Evolutionary conservation across 2,888 invertebrate species (phyloP).

Genomic region (Zhuqinia jingwanae): DNA sequence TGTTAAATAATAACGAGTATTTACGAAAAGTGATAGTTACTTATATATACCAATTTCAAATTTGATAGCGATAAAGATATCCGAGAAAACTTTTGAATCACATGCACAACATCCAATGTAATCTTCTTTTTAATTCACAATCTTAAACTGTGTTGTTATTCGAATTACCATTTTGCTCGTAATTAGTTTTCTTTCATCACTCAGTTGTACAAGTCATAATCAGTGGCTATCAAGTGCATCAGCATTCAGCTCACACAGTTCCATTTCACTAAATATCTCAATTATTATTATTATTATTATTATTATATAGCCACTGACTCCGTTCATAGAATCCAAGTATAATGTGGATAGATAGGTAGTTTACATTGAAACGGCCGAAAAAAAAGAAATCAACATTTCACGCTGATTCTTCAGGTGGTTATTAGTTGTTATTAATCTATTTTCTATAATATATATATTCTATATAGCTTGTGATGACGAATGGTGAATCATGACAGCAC

Average conservation of each 20-base stretch:
- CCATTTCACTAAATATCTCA: no score
- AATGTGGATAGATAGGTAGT: no score
- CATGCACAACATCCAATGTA: background rate
- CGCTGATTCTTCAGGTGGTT: constrained; percentile 60
- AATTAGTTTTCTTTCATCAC: constrained; percentile 64
- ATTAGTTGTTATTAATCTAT: background rate
- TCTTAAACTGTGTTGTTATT: constrained; percentile 10
- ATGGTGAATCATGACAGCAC: constrained; percentile 4
- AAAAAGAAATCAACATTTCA: no score
- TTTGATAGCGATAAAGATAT: constrained; percentile 9
- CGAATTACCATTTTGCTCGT: constrained; percentile 24
- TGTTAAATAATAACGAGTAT: constrained; percentile 18
- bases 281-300: no score
- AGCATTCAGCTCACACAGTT: background rate
- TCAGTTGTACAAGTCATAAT: constrained; percentile 67
- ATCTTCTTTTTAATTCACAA: background rate
- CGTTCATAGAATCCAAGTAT: no score
- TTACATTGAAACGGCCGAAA: no score
- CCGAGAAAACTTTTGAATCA: background rate
- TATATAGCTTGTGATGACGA: no score
- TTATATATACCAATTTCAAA: constrained; percentile 20
- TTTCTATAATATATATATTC: no score
- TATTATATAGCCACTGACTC: no score
- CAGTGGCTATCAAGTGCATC: constrained; percentile 48
- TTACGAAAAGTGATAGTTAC: constrained; percentile 34